Evolutionary conservation across 2,113 vertebrate species (phyloP), one percentile per base, ranked within the genome.

Genomic region (Lonchura striata): DNA sequence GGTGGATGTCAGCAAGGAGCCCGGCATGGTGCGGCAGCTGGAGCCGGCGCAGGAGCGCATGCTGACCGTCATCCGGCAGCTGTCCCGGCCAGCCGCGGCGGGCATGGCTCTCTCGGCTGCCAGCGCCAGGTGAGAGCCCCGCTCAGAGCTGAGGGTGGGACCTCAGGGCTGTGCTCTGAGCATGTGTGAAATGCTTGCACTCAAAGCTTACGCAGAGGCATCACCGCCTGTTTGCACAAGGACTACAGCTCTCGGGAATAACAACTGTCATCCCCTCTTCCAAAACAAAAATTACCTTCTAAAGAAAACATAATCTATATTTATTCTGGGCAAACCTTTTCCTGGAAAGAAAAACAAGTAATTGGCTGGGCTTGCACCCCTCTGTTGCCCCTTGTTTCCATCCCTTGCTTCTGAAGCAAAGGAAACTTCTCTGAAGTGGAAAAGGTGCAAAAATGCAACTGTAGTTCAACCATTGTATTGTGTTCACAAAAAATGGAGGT

Each of bases 1-100:
- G 59, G 99, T 99, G 72, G 98, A 99, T 33, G 99, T 99, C 39
- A 98, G 98, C 64, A 99, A 99, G 89, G 98, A 99, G 13, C 99
- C 99, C 0, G 97, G 98, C 23, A 98, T 98, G 72, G 88, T 99
- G 64, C 94, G 86, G 41, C 98, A 99, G 84, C 81, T 99, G 97
- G 99, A 99, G 60, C 98, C 98, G 0, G 72, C 80, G 9, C 98
- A 98, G 10, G 97, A 99, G 77, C 97, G 93, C 2, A 98, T 99
- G 96, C 94, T 99, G 31, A 98, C 98, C 23, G 37, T 96, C 27
- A 99, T 99, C 92, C 98, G 98, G 23, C 97, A 98, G 18, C 94
- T 99, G 86, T 99, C 99, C 52, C 97, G 98, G 54, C 99, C 99
- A 0, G 97, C 98, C 0, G 98, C 99, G 0, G 97, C 98, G 0